Evolutionary conservation across 2,888 invertebrate genomes (phyloP).

Genomic region (Rutpela maculata): DNA sequence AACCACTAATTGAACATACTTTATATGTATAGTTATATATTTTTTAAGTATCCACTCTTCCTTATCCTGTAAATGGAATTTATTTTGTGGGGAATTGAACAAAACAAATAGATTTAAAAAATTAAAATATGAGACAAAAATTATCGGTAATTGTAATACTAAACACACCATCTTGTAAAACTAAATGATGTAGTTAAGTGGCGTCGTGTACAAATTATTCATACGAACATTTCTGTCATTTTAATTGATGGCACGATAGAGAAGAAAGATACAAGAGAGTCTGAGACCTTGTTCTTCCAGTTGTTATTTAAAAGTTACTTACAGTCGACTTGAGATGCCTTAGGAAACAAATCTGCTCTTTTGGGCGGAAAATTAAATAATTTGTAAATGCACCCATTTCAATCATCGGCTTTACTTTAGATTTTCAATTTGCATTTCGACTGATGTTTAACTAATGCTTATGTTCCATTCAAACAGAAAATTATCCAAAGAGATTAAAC

Average conservation of each 20-base stretch:
- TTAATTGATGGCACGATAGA: neutral
- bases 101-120: too few species aligned
- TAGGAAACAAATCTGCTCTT: conserved; percentile 71
- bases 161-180: too few species aligned
- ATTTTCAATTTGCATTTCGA: conserved; percentile 61
- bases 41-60: too few species aligned
- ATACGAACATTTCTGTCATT: neutral
- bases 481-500: conserved; percentile 59
- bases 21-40: too few species aligned
- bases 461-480: conserved; percentile 56
- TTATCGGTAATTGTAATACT: too few species aligned
- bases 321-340: conserved; percentile 69
- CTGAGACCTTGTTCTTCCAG: conserved; percentile 54
- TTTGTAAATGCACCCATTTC: conserved; percentile 69
- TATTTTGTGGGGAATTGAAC: too few species aligned
- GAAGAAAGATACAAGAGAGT: conserved; percentile 39
- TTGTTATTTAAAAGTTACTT: conserved; percentile 68
- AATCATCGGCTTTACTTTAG: conserved; percentile 62
- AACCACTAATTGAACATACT: too few species aligned
- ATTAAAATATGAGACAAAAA: too few species aligned
- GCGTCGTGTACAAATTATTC: neutral
- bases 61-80: too few species aligned
- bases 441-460: conserved; percentile 55
- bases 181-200: neutral
- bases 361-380: conserved; percentile 73